Percentiles rank a stretch among this genome's conserved stretches.
Conservation (phyloP, 2,888 invertebrate species). For the Sarcophaga caerulescens region DNA sequence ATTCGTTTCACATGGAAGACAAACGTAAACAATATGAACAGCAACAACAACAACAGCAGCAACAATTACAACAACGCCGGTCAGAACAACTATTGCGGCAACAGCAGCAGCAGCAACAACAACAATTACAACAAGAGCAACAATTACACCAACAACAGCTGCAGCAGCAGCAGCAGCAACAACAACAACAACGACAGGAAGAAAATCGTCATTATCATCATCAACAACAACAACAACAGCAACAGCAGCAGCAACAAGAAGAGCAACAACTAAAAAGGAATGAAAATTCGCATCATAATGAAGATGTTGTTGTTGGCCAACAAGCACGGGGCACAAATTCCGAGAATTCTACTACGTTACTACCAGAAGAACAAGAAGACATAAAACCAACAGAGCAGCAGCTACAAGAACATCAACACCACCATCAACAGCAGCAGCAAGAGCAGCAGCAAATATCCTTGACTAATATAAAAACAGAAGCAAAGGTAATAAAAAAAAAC, state of each 20-base stretch:
- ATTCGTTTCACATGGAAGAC: conserved; percentile 67
- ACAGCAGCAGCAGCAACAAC: conserved; percentile 62
- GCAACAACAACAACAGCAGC: conserved; percentile 50
- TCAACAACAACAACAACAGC: conserved; percentile 28
- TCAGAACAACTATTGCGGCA: conserved; percentile 47
- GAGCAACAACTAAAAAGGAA: conserved; percentile 52
- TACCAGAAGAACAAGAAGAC: conserved; percentile 23
- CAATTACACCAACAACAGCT: conserved; percentile 69
- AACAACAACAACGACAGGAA: conserved; percentile 52
- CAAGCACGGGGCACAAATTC: conserved; percentile 53
- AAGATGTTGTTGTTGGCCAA: conserved; percentile 52
- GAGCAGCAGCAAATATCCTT: conserved; percentile 62
- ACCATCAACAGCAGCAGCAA: conserved; percentile 31
- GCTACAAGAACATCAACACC: conserved; percentile 20
- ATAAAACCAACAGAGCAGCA: conserved; percentile 16
- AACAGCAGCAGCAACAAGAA: conserved; percentile 27
- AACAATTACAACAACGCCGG: conserved; percentile 53
- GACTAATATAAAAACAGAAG: conserved; percentile 64
- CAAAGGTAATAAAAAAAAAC: conserved; percentile 59
- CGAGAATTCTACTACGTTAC: conserved; percentile 46
- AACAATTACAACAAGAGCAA: conserved; percentile 66
- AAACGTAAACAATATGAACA: conserved; percentile 65
- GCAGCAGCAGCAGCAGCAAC: conserved; percentile 69
- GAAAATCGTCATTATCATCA: background rate
- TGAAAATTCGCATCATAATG: conserved; percentile 47